Evolutionary conservation across 2,888 invertebrate species (phyloP), one percentile per base, ranked within the genome.

Genomic region (Stenichneumon culpator): DNA sequence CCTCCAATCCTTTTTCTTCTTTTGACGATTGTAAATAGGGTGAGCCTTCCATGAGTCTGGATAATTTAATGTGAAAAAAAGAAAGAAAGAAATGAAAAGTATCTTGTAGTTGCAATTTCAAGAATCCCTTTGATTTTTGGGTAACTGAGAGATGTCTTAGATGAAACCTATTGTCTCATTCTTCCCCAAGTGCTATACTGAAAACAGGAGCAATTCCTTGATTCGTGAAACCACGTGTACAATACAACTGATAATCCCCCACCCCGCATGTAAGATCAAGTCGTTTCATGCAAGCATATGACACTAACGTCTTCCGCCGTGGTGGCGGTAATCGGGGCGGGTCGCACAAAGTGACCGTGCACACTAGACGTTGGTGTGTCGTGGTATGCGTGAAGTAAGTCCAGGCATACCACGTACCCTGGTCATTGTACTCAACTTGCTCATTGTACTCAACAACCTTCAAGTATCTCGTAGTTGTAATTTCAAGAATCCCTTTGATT

Each of bases 241-340:
- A 79, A 79, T 74, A 79, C 69, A 60, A 32, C 74, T 69, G 69
- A 63, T 63, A 79, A 83, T 79, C 54, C 67, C 50, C 19, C 36
- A 28, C 65, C 47, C 54, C 36, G 60, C 32, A 73, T 78, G 50
- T 73, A 79, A 25, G 82, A 72, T 79, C 68, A 60, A 57, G 73
- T 78, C 60, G 78, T 78, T 78, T 73, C 73, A 47, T 69, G 79
- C 74, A 69, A 69, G 74, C 69, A 16, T 52, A 63, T 68, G 83
- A 79, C 69, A 83, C 74, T 52, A 77, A 72, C 79, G 69, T 83
- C 69, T 83, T 74, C 74, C 68, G 60, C 68, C 57, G 73, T 60
- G n/a, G 39, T 16, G 69, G 63, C 69, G 63, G 69, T 79, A 79
- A 83, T 83, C 63, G 79, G 50, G 50, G 60, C 68, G 73, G 25